Evolutionary conservation across 2,113 vertebrate genomes (phyloP).

Genomic region (Cavia porcellus): DNA sequence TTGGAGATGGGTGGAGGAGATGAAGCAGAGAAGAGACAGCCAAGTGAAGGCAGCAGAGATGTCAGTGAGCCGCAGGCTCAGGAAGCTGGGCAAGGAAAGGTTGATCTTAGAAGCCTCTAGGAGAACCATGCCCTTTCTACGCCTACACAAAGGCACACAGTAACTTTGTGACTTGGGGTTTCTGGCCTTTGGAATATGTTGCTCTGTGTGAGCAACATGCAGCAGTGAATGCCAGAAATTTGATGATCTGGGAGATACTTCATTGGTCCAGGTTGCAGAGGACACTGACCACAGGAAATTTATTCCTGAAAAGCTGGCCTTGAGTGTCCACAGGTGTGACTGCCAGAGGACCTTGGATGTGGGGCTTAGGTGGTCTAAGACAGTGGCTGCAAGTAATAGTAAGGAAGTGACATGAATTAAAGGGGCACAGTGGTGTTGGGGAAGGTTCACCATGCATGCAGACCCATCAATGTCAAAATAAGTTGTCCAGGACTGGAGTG

Average conservation of each 20-base stretch:
- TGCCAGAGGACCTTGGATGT: not conserved
- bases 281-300: not conserved
- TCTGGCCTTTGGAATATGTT: not conserved
- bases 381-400: too few species aligned
- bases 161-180: not conserved
- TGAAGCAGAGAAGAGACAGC: not conserved
- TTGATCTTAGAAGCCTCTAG: fast-evolving
- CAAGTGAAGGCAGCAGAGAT: not conserved
- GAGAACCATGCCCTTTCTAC: not conserved
- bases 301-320: not conserved
- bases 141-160: not conserved
- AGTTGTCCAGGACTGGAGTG: not conserved
- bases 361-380: not conserved
- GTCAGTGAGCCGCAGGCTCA: not conserved
- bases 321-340: not conserved
- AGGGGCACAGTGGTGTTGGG: not conserved
- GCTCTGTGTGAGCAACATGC: not conserved
- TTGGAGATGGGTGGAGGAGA: not conserved
- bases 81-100: not conserved
- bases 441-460: not conserved
- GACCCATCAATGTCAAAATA: not conserved
- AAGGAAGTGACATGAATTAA: not conserved
- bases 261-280: not conserved
- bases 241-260: not conserved
- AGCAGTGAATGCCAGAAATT: not conserved